Percentiles rank a stretch among this genome's conserved stretches.
These are phyloP conservation scores for Norana najaformis DNA, from an alignment of 2,888 invertebrate species.

Conservation along the genomic window DNA sequence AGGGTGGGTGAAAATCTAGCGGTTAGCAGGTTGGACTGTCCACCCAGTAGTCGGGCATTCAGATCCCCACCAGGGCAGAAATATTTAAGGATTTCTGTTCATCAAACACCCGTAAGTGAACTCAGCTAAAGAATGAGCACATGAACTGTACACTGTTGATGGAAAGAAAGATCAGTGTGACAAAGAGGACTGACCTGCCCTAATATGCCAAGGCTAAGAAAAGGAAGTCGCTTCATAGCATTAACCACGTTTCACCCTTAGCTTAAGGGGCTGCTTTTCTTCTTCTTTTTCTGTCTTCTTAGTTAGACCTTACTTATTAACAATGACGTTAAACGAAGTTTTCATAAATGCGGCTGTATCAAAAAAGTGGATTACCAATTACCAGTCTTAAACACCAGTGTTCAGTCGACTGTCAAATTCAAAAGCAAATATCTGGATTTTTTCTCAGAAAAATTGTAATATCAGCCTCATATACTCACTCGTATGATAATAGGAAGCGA, in stretches of 20 bases:
- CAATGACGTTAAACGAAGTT: too few species aligned
- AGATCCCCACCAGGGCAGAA: too few species aligned
- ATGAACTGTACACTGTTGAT: too few species aligned
- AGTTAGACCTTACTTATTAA: neutral
- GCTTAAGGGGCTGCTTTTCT: too few species aligned
- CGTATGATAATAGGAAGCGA: constrained; percentile 20
- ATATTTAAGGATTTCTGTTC: too few species aligned
- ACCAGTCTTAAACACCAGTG: neutral
- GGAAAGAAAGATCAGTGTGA: neutral
- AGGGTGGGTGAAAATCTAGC: neutral
- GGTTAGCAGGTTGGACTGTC: too few species aligned
- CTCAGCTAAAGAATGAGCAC: too few species aligned
- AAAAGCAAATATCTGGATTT: neutral
- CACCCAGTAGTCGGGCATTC: too few species aligned
- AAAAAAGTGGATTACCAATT: too few species aligned
- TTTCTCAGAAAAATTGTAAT: neutral
- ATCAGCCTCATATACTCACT: neutral
- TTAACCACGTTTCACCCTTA: neutral
- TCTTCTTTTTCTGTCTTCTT: neutral
- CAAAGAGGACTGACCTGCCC: neutral
- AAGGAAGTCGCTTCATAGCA: neutral
- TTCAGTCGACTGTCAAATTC: neutral
- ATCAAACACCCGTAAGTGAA: too few species aligned
- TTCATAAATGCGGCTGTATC: too few species aligned
- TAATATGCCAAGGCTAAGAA: neutral